Percentiles rank a stretch among this genome's conserved stretches.
Evolutionary conservation across 2,113 vertebrate species (phyloP).

Genomic region (Hypanus sabinus): DNA sequence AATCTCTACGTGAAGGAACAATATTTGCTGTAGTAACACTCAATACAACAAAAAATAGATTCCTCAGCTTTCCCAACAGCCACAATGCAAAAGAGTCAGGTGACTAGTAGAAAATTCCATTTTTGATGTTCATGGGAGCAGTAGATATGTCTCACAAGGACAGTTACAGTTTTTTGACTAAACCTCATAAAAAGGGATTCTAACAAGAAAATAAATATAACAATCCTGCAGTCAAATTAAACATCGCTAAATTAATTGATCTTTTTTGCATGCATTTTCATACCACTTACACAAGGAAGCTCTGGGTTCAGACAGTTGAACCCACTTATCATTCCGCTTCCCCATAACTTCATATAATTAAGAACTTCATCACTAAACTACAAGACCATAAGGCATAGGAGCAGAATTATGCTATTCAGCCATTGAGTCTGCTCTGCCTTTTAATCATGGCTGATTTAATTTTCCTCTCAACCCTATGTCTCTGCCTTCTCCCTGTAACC

Average conservation of each 20-base stretch:
- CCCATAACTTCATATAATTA: neutral
- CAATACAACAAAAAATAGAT: neutral
- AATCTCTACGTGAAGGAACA: neutral
- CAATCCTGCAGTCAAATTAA: neutral
- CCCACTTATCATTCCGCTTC: neutral
- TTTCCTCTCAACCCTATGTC: too few species aligned
- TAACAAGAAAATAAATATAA: neutral
- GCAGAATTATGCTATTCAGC: too few species aligned
- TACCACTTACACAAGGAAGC: neutral
- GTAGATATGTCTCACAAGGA: neutral
- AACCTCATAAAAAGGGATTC: neutral
- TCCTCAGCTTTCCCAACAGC: neutral
- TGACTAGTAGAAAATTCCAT: neutral
- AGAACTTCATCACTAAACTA: neutral
- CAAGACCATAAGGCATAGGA: too few species aligned
- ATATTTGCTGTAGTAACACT: neutral
- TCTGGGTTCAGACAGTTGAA: neutral
- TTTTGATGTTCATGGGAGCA: neutral
- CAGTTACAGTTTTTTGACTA: neutral
- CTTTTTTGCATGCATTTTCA: too few species aligned
- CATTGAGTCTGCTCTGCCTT: too few species aligned
- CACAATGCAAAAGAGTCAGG: neutral
- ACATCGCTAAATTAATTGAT: neutral
- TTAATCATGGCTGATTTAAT: too few species aligned
- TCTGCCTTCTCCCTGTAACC: too few species aligned